Percentiles rank a stretch among this genome's conserved stretches.
phyloP scores from a whole-genome alignment of 2,797 vertebrate species.

The Stomatorhinus walkeri region DNA sequence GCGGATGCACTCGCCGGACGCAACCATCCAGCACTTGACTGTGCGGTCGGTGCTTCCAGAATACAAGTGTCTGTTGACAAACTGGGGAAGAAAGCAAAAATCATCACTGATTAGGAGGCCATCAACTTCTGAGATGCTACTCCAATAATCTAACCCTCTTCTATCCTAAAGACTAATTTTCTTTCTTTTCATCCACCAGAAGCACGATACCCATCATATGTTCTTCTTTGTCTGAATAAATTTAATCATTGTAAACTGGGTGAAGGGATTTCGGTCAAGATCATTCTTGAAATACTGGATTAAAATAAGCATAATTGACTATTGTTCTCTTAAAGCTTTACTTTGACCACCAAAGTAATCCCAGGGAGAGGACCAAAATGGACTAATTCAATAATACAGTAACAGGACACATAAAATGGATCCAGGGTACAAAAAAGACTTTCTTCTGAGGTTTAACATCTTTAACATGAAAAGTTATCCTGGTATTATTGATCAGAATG shows the following conservation, averaged over 20 bases:
- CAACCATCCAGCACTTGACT: slow-evolving; percentile 64
- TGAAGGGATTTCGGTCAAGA: not conserved
- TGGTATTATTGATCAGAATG: not conserved
- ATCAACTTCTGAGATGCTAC: not conserved
- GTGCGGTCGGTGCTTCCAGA: slow-evolving; percentile 66
- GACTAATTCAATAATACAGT: not conserved
- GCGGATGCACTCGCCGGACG: slow-evolving; percentile 57
- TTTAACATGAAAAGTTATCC: not conserved
- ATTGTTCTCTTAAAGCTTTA: not conserved
- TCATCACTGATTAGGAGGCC: not conserved
- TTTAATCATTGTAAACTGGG: not conserved
- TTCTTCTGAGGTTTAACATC: not conserved
- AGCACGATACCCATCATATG: not conserved
- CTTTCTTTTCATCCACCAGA: not conserved
- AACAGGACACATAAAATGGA: slow-evolving; percentile 6
- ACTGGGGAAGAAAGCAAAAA: slow-evolving; percentile 41
- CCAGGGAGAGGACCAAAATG: not conserved
- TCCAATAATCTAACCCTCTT: not conserved
- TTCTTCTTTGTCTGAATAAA: not conserved
- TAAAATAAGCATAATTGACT: not conserved
- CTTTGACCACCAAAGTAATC: not conserved
- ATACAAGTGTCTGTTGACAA: slow-evolving; percentile 59
- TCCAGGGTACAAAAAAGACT: not conserved
- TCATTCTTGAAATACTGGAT: not conserved
- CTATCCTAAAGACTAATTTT: not conserved